These are phyloP conservation scores for Hafferia zeledoni DNA, from an alignment of 2,797 vertebrate genomes.

Conservation along the genomic window DNA sequence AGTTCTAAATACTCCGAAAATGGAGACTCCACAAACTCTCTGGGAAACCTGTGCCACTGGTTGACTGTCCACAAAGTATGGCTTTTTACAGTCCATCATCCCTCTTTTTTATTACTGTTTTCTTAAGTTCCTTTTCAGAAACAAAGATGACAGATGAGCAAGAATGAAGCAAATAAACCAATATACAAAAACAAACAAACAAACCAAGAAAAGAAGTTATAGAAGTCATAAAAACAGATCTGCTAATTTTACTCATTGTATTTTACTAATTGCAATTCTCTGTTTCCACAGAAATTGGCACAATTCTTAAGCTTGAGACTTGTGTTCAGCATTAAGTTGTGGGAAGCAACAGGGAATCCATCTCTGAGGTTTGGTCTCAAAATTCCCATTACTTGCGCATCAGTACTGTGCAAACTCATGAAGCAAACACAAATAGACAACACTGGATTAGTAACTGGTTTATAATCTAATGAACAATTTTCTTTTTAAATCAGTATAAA, in stretches of 20 bases:
- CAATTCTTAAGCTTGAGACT: not conserved
- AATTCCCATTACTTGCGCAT: not conserved
- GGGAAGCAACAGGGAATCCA: not conserved
- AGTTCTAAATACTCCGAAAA: not conserved
- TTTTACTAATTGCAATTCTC: not conserved
- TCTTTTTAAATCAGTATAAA: not conserved
- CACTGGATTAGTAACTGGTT: not conserved
- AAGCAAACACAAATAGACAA: not conserved
- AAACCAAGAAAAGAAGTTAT: not conserved
- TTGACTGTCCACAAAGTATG: not conserved
- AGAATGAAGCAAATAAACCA: not conserved
- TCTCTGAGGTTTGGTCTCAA: not conserved
- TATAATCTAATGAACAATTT: not conserved
- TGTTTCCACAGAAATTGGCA: not conserved
- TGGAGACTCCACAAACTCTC: not conserved
- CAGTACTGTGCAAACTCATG: not conserved
- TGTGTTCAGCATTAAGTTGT: not conserved
- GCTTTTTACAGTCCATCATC: fast-evolving
- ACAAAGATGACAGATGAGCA: not conserved
- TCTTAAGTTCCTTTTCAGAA: not conserved
- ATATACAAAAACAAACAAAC: no score
- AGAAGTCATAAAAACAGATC: not conserved
- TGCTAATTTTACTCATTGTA: not conserved
- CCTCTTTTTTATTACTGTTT: fast-evolving
- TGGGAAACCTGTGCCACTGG: not conserved